Evolutionary conservation across 2,888 invertebrate genomes (phyloP), one percentile per base, ranked within the genome.

Genomic region (Leptinotarsa tumamoca): DNA sequence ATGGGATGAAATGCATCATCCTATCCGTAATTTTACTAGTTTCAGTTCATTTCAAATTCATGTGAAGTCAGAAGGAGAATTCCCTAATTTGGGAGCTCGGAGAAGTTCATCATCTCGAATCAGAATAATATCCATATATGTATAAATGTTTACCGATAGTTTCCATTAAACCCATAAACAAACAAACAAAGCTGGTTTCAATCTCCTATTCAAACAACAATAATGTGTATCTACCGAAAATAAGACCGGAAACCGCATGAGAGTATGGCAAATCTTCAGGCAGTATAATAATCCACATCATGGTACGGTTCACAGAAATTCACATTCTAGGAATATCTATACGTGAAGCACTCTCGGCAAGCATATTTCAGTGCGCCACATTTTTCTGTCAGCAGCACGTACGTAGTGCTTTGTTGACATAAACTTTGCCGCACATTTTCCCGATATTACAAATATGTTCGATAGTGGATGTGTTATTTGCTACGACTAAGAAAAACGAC

Each of bases 351-450:
- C 7, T 52, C 52, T 52, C 52, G 17, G n/a, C 4, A 5, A 5
- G n/a, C 15, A 15, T 52, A 52, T 52, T 17, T 52, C 52, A 52
- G 4, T 17, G n/a, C n/a, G 52, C 52, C 52, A 52, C 52, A n/a
- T 52, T 52, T 52, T 52, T 52, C 5, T 52, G 52, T 52, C 52
- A 52, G 43, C 52, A n/a, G 52, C 52, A 52, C 52, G 52, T 52
- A 52, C n/a, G n/a, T n/a, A 52, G 52, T 17, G 52, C 52, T 52
- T n/a, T 52, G 52, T 52, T 52, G 52, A 52, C 15, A n/a, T 52
- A 17, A 15, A 52, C 15, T n/a, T 52, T n/a, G 52, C 52, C 52
- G n/a, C 15, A 17, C 15, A 17, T 52, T n/a, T 15, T 52, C 15
- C n/a, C 52, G 52, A 52, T 52, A 51, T 52, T 15, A 2, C 52